These are phyloP conservation scores for Perizoma affinitatum DNA, from an alignment of 2,888 invertebrate species.

Conservation along the genomic window DNA sequence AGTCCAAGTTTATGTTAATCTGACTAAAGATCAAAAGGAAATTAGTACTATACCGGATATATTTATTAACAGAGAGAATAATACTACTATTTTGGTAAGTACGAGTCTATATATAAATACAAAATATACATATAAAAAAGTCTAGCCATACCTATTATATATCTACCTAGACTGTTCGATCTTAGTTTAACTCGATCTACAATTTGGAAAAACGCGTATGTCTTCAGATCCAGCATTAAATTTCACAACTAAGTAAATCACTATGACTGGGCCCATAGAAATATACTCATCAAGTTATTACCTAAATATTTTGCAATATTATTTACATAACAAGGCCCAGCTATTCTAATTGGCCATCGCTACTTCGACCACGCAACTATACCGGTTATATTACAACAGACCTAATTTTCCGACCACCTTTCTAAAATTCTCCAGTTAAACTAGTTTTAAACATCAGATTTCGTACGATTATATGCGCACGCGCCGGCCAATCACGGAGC, in stretches of 20 bases:
- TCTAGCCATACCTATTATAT: too few relatives aligned
- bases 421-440: constrained; percentile 78
- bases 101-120: too few relatives aligned
- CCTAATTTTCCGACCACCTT: constrained; percentile 64
- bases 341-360: constrained; percentile 39
- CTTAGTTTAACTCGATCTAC: too few relatives aligned
- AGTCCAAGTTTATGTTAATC: too few relatives aligned
- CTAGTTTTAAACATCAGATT: constrained; percentile 65
- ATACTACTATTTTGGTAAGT: too few relatives aligned
- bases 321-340: constrained; percentile 40
- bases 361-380: constrained; percentile 34
- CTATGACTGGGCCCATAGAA: constrained; percentile 13
- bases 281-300: constrained; percentile 27
- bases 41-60: too few relatives aligned
- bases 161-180: too few relatives aligned
- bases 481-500: constrained; percentile 37
- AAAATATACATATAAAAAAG: too few relatives aligned
- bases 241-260: constrained; percentile 17
- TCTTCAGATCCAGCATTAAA: background rate
- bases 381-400: constrained; percentile 59
- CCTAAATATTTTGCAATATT: constrained; percentile 40
- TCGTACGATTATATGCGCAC: constrained; percentile 39
- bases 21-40: too few relatives aligned
- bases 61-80: too few relatives aligned
- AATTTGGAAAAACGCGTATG: too few relatives aligned